Evolutionary conservation across 2,888 invertebrate genomes (phyloP).

Genomic region (Crioceris asparagi): DNA sequence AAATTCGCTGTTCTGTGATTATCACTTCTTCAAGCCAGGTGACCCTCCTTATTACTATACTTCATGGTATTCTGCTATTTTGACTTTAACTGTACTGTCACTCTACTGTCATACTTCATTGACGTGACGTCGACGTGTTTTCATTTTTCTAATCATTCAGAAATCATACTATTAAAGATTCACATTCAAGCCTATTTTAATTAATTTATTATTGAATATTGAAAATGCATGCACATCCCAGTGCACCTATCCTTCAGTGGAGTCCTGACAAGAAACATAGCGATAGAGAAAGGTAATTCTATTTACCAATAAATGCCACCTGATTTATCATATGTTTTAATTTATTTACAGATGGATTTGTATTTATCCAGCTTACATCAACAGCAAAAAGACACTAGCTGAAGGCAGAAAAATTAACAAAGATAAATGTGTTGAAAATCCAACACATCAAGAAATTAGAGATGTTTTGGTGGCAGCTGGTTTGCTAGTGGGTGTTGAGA

Average conservation of each 20-base stretch:
- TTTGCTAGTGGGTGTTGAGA: constrained; percentile 78
- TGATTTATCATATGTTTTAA: constrained; percentile 3
- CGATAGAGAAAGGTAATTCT: constrained; percentile 59
- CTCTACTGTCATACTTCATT: too few relatives aligned
- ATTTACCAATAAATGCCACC: constrained; percentile 6
- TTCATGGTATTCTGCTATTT: too few relatives aligned
- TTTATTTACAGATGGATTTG: constrained; percentile 73
- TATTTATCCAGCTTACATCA: constrained; percentile 93
- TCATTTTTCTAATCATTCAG: too few relatives aligned
- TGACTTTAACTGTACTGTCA: too few relatives aligned
- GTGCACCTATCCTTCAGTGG: constrained; percentile 38
- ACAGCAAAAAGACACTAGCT: constrained; percentile 82
- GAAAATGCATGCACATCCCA: not conserved
- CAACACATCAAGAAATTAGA: constrained; percentile 87
- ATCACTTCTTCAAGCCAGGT: too few relatives aligned
- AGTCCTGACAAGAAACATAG: constrained; percentile 68
- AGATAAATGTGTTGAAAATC: constrained; percentile 85
- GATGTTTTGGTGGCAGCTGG: constrained; percentile 82
- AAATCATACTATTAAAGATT: too few relatives aligned
- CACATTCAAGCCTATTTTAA: too few relatives aligned
- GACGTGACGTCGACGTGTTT: too few relatives aligned
- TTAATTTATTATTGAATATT: too few relatives aligned
- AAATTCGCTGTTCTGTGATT: too few relatives aligned
- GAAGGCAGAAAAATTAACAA: constrained; percentile 82
- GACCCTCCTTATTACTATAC: too few relatives aligned